Evolutionary conservation across 2,797 vertebrate genomes (phyloP).

Genomic region (Sebastes reedi): DNA sequence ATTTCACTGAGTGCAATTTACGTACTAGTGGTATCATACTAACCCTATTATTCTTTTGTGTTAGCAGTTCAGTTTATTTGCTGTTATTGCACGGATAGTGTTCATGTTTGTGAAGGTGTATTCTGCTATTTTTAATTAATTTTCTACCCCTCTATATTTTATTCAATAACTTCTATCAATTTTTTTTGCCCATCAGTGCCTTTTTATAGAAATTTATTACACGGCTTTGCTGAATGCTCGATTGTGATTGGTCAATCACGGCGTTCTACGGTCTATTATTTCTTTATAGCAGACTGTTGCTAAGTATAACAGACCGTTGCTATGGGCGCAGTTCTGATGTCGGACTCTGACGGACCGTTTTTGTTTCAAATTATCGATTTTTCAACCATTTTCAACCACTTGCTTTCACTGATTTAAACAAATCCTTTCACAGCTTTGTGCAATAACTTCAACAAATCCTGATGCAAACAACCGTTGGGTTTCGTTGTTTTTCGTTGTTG

Average conservation of each 20-base stretch:
- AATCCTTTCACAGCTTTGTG: not conserved
- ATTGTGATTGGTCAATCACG: too few relatives aligned
- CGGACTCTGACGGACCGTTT: accelerated
- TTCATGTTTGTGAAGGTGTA: not conserved
- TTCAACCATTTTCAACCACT: not conserved
- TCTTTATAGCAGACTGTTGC: too few relatives aligned
- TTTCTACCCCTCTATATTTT: not conserved
- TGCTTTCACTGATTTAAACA: not conserved
- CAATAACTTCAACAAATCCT: not conserved
- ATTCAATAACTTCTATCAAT: not conserved
- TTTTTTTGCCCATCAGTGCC: not conserved
- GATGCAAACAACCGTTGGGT: not conserved
- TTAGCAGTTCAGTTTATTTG: not conserved
- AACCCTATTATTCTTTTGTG: not conserved
- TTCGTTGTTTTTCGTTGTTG: not conserved
- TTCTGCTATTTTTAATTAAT: not conserved
- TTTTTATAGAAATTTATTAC: not conserved
- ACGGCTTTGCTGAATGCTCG: too few relatives aligned
- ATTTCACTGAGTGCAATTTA: too few relatives aligned
- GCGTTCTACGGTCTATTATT: accelerated
- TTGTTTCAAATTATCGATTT: too few relatives aligned
- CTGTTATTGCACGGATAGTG: not conserved
- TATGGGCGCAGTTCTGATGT: too few relatives aligned
- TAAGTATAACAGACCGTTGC: too few relatives aligned
- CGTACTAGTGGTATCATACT: too few relatives aligned